These are phyloP conservation scores for Macropodus opercularis DNA, from an alignment of 2,797 vertebrate species.

Conservation along the genomic window DNA sequence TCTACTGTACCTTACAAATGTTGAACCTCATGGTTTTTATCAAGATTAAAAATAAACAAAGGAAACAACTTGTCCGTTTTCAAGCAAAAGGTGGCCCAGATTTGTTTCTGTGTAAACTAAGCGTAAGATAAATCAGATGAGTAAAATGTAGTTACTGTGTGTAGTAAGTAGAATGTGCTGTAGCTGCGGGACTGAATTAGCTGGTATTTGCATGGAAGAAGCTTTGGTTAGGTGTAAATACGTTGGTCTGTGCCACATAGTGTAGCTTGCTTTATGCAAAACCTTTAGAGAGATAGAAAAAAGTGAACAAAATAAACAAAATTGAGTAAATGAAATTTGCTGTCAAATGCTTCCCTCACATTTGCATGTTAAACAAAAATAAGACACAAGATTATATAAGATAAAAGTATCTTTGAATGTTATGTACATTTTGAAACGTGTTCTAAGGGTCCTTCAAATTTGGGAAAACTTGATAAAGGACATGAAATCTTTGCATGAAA, in stretches of 20 bases:
- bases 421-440: neutral
- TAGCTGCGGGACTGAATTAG: neutral
- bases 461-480: neutral
- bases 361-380: neutral
- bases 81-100: neutral
- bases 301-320: too few relatives aligned
- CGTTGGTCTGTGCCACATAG: neutral
- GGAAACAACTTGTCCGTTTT: neutral
- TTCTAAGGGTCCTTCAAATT: too few relatives aligned
- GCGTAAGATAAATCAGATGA: neutral
- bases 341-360: neutral
- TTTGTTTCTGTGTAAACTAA: neutral
- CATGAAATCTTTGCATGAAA: neutral
- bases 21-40: too few relatives aligned
- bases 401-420: too few relatives aligned
- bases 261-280: too few relatives aligned
- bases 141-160: too few relatives aligned
- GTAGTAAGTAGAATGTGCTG: neutral
- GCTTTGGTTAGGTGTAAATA: conserved; percentile 2
- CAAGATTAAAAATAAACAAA: neutral
- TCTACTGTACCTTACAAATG: too few relatives aligned
- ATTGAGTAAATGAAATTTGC: neutral
- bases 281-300: too few relatives aligned
- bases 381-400: too few relatives aligned
- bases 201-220: conserved; percentile 55